Base-by-base conservation (phyloP, 1,140 invertebrate genomes). In the Ostrea denselamellosa region DNA sequence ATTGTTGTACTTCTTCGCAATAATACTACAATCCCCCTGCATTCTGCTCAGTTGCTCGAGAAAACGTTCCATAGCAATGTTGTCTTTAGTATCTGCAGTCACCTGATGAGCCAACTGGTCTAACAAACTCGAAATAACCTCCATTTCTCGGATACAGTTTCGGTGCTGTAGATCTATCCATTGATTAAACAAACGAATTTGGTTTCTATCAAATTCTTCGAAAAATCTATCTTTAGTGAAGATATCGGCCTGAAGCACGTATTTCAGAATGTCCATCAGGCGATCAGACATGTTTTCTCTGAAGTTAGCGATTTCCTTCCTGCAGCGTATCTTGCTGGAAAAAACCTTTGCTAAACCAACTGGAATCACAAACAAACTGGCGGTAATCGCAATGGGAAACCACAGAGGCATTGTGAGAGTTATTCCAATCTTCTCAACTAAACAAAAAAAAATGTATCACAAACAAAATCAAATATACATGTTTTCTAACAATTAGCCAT, bases 191-290 rank as follows among this genome's bases (percentile, higher is more conserved):
- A 77, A 22, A 7, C 25, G 68, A 34, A 77, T 77, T 17, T 25
- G 28, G 14, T 77, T 77, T 77, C 68, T 77, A 14, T 77, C 68
- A 77, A 77, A 77, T 77, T 77, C 68, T 2, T 44, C 68, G 17
- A 28, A 28, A 77, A 77, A 77, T 5, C 68, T 28, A 25, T 5
- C 68, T 28, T 22, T 34, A 2, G 25, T 77, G 14, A 77, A 77
- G 12, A 17, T 77, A 28, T 77, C 68, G 0, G 0, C 12, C 8
- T 77, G 4, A 77, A 34, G 28, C 0, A 77, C 0, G 25, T 77
- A 7, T 28, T 77, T 10, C 8, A 77, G 68, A 25, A 77, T 25
- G 0, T 77, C 68, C 28, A 0, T 34, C 0, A 77, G 68, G 68
- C 68, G 25, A 14, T 77, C 10, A 34, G 22, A 14, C 2, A 34